A percentile compares a stretch with the other conserved stretches of the same genome.
Evolutionary conservation across 92 coral and sea anemone species (phyloP).

Genomic region (Porites rus): DNA sequence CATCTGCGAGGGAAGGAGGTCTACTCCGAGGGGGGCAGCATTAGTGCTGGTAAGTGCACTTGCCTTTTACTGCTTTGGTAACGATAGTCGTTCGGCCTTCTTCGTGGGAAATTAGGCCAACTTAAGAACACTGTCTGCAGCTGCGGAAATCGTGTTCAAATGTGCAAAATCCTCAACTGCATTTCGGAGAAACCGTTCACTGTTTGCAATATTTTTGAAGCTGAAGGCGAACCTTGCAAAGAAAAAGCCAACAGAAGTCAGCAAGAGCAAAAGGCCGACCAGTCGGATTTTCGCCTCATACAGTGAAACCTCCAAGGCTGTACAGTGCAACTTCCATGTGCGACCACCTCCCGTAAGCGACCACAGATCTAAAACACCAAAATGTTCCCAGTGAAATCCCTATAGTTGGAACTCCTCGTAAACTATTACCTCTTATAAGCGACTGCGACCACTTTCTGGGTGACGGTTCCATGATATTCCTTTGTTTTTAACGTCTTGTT

Average conservation of each 20-base stretch:
- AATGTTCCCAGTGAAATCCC: too few relatives aligned
- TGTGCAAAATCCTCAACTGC: not conserved
- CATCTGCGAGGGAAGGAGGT: constrained; percentile 69
- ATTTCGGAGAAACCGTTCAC: not conserved
- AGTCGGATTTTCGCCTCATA: too few relatives aligned
- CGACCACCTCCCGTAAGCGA: too few relatives aligned
- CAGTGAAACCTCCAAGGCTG: not conserved
- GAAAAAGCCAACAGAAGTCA: not conserved
- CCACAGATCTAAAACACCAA: too few relatives aligned
- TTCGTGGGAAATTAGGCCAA: not conserved
- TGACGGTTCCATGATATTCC: too few relatives aligned
- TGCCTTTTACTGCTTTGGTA: not conserved
- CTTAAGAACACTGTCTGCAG: too few relatives aligned
- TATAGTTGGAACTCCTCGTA: too few relatives aligned
- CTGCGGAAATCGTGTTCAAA: too few relatives aligned
- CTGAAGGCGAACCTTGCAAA: not conserved
- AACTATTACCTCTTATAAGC: too few relatives aligned
- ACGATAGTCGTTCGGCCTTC: not conserved
- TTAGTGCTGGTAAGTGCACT: constrained; percentile 4
- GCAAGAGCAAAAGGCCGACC: not conserved
- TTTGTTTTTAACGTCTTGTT: too few relatives aligned
- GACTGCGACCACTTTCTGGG: too few relatives aligned
- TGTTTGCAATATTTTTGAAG: not conserved
- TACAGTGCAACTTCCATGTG: too few relatives aligned
- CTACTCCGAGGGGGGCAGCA: constrained; percentile 42